Conservation (phyloP, 2,113 vertebrate species). For the Tursiops truncatus region DNA sequence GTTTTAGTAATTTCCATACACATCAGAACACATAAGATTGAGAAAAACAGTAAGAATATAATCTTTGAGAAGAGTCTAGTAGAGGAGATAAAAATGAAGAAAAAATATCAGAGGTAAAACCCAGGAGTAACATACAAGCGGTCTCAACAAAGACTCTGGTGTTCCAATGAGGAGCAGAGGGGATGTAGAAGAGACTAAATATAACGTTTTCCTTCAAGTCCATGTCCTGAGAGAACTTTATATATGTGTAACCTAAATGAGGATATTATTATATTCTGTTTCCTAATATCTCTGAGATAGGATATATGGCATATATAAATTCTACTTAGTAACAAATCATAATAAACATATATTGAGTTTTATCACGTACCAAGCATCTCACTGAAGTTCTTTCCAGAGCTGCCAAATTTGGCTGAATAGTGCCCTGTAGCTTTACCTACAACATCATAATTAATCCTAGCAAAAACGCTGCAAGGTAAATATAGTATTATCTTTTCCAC, state of each 20-base stretch:
- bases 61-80: neutral
- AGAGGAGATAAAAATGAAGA: conserved; percentile 22
- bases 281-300: neutral
- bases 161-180: neutral
- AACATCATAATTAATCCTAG: neutral
- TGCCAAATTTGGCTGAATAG: neutral
- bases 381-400: neutral
- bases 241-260: neutral
- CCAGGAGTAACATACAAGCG: neutral
- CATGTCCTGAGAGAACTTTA: neutral
- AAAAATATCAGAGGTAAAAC: neutral
- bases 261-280: neutral
- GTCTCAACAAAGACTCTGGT: neutral
- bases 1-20: neutral
- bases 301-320: neutral
- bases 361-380: neutral
- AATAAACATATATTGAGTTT: neutral
- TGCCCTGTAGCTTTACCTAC: neutral
- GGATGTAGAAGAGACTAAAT: neutral
- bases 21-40: neutral
- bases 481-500: neutral
- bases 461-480: neutral
- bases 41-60: neutral
- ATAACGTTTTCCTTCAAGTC: neutral
- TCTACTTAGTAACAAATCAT: neutral